Evolutionary conservation across 1,140 invertebrate species (phyloP), one percentile per base, ranked within the genome.

Genomic region (Carcinoscorpius rotundicauda): DNA sequence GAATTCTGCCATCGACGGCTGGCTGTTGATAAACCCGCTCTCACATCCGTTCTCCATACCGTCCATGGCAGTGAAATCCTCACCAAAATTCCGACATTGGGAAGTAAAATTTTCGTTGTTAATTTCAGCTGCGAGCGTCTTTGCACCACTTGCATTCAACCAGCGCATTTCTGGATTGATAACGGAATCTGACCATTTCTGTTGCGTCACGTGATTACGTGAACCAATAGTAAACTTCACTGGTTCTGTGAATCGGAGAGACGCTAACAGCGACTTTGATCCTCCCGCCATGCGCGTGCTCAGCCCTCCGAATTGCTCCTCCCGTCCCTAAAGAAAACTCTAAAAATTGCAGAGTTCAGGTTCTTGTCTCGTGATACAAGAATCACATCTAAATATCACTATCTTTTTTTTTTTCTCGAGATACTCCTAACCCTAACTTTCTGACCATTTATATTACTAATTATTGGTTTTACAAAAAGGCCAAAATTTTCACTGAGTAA

Each of bases 1-100:
- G 77, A 93, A 93, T 76, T 95, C 91, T 6, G 91, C 90, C 88
- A 95, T 93, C 53, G 88, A 91, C 0, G 90, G 90, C 76, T 92
- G 89, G 73, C 87, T 91, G 78, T 89, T 91, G 73, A 94, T 93
- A 80, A 93, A 94, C 65, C 89, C 90, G 53, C 87, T 88, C 73
- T 93, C 90, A 65, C 85, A 82, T 69, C 79, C 62, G 10, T 61
- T 63, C 59, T 68, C 67, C 67, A 68, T 68, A 29, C n/a, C n/a
- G n/a, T n/a, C 8, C 8, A n/a, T 55, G n/a, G 29, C 29, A 29
- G 29, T 29, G 29, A 29, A 29, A 29, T 29, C 29, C 29, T 29
- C 29, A 29, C 29, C 29, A 29, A 29, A 29, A 29, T 29, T 29
- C 29, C 29, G 29, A 29, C 29, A 29, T 29, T 29, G 29, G 29